Base-by-base conservation (phyloP, 2,797 vertebrate species). In the Momotus momota region DNA sequence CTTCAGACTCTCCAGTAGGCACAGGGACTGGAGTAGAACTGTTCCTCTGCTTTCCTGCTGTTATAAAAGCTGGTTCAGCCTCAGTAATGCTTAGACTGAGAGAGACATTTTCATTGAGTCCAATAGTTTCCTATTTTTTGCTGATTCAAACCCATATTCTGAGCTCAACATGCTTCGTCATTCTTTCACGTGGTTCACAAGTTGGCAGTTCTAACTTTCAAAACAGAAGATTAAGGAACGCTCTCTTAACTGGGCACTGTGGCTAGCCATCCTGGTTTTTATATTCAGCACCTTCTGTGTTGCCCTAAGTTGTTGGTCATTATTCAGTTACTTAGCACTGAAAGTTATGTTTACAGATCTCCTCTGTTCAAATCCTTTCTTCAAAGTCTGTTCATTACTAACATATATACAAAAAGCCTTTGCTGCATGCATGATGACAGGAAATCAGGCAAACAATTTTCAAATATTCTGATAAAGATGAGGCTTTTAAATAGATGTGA, bases 381-480 rank as follows among this genome's bases (percentile, higher is more conserved):
- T 65, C n/a, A 57, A 86, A 88, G 9, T 9, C 25, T 26, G 12
- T 13, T 89, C 20, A 49, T 69, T 73, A 23, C 20, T 58, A 43
- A 62, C 29, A 20, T 33, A 19, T 57, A 81, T 17, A 84, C 5
- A 57, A 52, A 78, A 86, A 74, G 3, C 1, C 5, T 81, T 64
- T 48, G 43, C 26, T 62, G 33, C 33, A 49, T 57, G 16, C 14
- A 11, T 41, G 43, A 19, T 69, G 12, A n/a, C 43, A 74, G 33
- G 12, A 86, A 75, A 74, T 69, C 46, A 54, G 22, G n/a, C 10
- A 25, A 69, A 27, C 69, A 27, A n/a, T 71, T 83, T 92, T 70
- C 69, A 83, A 65, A 71, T 67, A 72, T n/a, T 33, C 8, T 40
- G 25, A 57, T 74, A 91, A 89, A 89, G 62, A 86, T 10, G 26